These are phyloP conservation scores for Sminthurinus signatus DNA, from an alignment of 1,140 invertebrate genomes.

Conservation along the genomic window DNA sequence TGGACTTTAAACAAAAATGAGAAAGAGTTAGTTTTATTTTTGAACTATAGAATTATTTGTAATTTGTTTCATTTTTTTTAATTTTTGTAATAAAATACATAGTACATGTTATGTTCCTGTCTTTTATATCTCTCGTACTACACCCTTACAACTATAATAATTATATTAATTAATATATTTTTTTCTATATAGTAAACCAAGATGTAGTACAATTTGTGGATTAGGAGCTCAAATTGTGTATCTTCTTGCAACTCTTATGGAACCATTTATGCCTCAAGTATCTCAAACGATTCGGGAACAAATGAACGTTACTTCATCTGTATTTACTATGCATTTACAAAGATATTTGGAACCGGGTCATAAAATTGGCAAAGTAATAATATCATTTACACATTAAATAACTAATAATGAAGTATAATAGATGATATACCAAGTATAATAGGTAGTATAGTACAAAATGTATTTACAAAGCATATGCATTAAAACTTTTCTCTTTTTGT, in stretches of 20 bases:
- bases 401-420: too few relatives aligned
- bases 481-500: background rate
- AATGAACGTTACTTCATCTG: conserved; percentile 56
- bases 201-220: conserved; percentile 77
- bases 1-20: conserved; percentile 88
- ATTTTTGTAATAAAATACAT: too few relatives aligned
- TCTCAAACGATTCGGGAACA: conserved; percentile 62
- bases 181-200: conserved; percentile 51
- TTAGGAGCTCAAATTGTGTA: conserved; percentile 78
- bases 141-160: too few relatives aligned
- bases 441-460: background rate
- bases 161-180: too few relatives aligned
- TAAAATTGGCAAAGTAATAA: conserved; percentile 73
- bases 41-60: conserved; percentile 13
- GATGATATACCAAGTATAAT: too few relatives aligned
- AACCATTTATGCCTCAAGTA: conserved; percentile 87
- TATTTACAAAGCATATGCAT: background rate
- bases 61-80: too few relatives aligned
- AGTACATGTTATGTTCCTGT: too few relatives aligned
- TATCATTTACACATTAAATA: too few relatives aligned
- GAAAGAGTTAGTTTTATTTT: conserved; percentile 47
- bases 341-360: conserved; percentile 70
- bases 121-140: too few relatives aligned
- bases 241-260: conserved; percentile 71
- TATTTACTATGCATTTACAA: conserved; percentile 55